phyloP scores from a whole-genome alignment of 2,888 invertebrate species.

The Bimastos eiseni region DNA sequence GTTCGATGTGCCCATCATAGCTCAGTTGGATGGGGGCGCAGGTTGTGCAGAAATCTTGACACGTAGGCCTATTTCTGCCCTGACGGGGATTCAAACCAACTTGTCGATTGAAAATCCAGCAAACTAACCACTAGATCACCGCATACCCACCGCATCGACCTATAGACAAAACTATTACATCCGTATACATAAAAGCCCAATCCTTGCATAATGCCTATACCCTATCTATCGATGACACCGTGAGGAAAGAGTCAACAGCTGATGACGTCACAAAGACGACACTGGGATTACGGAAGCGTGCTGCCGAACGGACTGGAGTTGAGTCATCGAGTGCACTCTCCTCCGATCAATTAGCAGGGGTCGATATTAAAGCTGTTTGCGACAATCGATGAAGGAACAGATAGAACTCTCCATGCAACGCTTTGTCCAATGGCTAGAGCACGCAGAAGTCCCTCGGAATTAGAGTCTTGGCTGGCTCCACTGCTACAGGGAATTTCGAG shows the following conservation, averaged over 20 bases:
- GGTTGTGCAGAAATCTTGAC: too few species aligned
- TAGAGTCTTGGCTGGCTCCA: neutral
- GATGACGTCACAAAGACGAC: neutral
- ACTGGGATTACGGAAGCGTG: neutral
- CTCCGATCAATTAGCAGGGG: neutral
- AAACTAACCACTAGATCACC: too few species aligned
- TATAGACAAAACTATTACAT: too few species aligned
- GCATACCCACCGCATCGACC: too few species aligned
- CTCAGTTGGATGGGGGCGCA: too few species aligned
- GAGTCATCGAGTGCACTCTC: neutral
- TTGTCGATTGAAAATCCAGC: too few species aligned
- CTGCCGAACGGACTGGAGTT: neutral
- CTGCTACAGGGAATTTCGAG: neutral
- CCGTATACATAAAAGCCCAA: too few species aligned
- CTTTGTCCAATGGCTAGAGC: neutral
- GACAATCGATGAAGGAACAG: neutral
- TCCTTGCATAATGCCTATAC: too few species aligned
- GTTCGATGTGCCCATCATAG: too few species aligned
- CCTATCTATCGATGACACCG: neutral
- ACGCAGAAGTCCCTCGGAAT: neutral
- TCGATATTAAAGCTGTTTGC: constrained; percentile 5
- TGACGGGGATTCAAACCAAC: too few species aligned
- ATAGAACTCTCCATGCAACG: neutral
- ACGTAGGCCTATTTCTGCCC: too few species aligned
- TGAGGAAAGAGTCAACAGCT: neutral